Conservation (phyloP, 2,888 invertebrate genomes). For the Cephus rjabovi region DNA sequence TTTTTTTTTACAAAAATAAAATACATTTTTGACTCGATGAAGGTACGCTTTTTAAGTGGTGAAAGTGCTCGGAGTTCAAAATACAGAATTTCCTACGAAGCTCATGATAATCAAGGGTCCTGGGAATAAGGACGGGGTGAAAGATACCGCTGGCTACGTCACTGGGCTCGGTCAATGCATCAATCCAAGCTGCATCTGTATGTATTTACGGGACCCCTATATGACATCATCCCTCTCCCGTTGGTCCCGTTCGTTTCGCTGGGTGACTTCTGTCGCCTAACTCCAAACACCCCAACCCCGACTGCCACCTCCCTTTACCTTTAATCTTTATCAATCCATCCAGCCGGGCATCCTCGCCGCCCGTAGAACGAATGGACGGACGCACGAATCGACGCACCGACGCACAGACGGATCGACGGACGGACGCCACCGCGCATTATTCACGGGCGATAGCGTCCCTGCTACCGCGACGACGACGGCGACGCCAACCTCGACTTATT, state of each 20-base stretch:
- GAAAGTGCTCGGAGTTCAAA: no score
- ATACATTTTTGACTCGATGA: no score
- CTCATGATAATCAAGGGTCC: no score
- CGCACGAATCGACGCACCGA: slow-evolving; percentile 31
- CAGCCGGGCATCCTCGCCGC: slow-evolving; percentile 38
- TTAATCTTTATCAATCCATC: slow-evolving; percentile 66
- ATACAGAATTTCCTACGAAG: no score
- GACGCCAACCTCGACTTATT: no score
- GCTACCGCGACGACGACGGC: neutral
- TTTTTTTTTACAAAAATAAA: no score
- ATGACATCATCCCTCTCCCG: slow-evolving; percentile 59
- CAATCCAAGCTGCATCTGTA: slow-evolving; percentile 51
- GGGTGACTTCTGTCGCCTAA: slow-evolving; percentile 66
- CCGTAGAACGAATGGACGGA: slow-evolving; percentile 44
- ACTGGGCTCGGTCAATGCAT: slow-evolving; percentile 48
- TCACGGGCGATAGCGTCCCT: slow-evolving; percentile 58
- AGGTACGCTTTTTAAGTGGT: no score
- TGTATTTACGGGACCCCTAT: slow-evolving; percentile 58
- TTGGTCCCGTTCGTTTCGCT: slow-evolving; percentile 59
- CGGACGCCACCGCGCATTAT: slow-evolving; percentile 59
- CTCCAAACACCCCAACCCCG: slow-evolving; percentile 45
- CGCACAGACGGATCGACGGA: slow-evolving; percentile 32
- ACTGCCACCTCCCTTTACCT: slow-evolving; percentile 54
- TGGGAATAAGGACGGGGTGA: no score
- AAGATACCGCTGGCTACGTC: slow-evolving; percentile 33